Evolutionary conservation across 2,888 invertebrate genomes (phyloP).

Genomic region (Endotricha flammealis): DNA sequence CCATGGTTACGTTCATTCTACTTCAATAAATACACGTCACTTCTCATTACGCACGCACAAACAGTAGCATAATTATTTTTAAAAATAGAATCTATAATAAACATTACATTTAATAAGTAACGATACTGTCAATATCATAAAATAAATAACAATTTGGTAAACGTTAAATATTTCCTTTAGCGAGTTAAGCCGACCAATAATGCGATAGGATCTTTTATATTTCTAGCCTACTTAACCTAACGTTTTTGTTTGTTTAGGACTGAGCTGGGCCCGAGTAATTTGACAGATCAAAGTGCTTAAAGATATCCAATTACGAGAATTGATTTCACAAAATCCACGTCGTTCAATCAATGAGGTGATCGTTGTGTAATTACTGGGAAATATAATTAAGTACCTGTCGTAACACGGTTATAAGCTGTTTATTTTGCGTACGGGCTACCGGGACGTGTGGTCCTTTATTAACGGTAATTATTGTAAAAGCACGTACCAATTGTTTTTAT

Average conservation of each 20-base stretch:
- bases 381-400: constrained; percentile 11
- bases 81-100: too few relatives aligned
- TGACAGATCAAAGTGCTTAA: constrained; percentile 48
- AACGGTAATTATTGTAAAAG: not conserved
- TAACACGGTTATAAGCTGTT: constrained; percentile 3
- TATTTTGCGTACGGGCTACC: constrained; percentile 2
- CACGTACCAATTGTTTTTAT: too few relatives aligned
- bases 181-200: constrained; percentile 1
- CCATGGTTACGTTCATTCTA: too few relatives aligned
- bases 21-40: too few relatives aligned
- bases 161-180: too few relatives aligned
- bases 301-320: constrained; percentile 42
- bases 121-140: too few relatives aligned
- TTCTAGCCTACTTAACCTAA: constrained; percentile 29
- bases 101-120: too few relatives aligned
- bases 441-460: not conserved
- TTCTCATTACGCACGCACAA: too few relatives aligned
- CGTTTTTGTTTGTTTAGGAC: constrained; percentile 50
- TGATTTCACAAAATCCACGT: constrained; percentile 30
- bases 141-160: too few relatives aligned
- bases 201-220: constrained; percentile 31
- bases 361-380: constrained; percentile 14
- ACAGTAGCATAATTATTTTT: too few relatives aligned
- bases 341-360: constrained; percentile 14
- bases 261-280: constrained; percentile 42